Evolutionary conservation across 2,113 vertebrate genomes (phyloP).

Genomic region (Rhadina sibilatrix): DNA sequence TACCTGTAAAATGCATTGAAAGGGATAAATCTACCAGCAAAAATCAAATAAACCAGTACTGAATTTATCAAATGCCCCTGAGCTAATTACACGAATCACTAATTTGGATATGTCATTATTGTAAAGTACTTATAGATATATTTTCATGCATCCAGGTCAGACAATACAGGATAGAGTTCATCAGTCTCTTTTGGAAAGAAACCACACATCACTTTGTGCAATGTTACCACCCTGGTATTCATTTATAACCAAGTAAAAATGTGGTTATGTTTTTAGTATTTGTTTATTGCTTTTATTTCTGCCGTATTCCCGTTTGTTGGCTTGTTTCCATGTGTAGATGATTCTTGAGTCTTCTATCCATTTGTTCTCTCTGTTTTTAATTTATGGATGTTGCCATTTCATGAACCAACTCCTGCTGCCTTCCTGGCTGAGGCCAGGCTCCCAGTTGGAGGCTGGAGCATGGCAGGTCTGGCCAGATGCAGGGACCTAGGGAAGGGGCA

Average conservation of each 20-base stretch:
- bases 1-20: neutral
- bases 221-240: neutral
- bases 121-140: neutral
- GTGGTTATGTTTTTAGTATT: neutral
- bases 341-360: neutral
- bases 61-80: neutral
- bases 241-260: neutral
- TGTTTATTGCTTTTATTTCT: neutral
- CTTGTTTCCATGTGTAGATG: neutral
- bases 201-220: neutral
- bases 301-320: neutral
- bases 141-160: neutral
- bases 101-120: neutral
- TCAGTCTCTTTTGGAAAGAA: neutral
- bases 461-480: fast-evolving
- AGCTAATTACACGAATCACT: neutral
- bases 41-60: neutral
- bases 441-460: fast-evolving
- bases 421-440: neutral
- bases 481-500: fast-evolving
- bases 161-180: neutral
- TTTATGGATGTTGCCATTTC: neutral
- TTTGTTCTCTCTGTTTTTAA: neutral
- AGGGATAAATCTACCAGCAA: neutral
- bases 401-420: neutral